These are phyloP conservation scores for Synaphobranchus kaupii DNA, from an alignment of 2,797 vertebrate genomes.

Conservation along the genomic window DNA sequence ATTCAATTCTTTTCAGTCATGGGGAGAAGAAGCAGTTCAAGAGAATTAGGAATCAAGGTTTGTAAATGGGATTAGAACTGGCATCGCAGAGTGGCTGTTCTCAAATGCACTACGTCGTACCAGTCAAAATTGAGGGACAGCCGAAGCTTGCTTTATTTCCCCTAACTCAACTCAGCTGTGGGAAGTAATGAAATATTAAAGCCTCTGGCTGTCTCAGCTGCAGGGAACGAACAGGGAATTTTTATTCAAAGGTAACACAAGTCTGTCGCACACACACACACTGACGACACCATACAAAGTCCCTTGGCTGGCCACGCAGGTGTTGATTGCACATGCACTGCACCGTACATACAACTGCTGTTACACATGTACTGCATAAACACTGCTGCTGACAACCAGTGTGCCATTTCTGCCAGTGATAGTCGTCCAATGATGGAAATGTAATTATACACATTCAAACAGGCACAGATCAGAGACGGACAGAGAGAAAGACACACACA, in stretches of 20 bases:
- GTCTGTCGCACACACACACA: neutral
- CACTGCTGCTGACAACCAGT: neutral
- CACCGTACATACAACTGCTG: neutral
- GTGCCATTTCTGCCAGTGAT: neutral
- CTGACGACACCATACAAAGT: neutral
- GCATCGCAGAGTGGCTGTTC: neutral
- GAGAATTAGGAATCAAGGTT: neutral
- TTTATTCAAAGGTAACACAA: neutral
- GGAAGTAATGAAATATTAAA: slow-evolving; percentile 4
- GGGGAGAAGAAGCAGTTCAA: neutral
- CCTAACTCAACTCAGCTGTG: slow-evolving; percentile 13
- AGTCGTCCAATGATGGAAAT: neutral
- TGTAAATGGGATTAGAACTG: neutral
- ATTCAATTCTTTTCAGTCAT: slow-evolving; percentile 10
- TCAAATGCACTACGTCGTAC: neutral
- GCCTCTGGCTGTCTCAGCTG: neutral
- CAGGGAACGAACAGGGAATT: neutral
- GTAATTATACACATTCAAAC: neutral
- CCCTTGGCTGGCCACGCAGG: neutral
- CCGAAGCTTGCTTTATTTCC: slow-evolving; percentile 1
- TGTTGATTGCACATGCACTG: neutral
- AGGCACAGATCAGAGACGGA: neutral
- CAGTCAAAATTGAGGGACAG: neutral
- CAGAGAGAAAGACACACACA: slow-evolving; percentile 39
- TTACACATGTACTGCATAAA: neutral